phyloP scores from a whole-genome alignment of 2,888 invertebrate genomes.

The Acanthosepion esculentum region DNA sequence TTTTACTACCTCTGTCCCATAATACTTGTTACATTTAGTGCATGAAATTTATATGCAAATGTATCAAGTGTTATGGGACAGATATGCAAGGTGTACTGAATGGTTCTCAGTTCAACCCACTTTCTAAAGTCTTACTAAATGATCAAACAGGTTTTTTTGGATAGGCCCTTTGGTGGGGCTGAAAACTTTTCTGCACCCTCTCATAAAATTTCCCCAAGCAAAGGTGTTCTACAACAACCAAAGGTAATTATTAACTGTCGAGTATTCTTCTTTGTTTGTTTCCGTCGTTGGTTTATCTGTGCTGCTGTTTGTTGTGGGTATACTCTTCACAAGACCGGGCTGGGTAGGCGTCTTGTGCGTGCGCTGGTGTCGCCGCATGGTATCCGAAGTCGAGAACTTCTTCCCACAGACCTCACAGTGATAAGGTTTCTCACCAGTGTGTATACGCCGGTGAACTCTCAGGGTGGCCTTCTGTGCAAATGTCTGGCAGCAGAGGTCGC shows the following conservation, averaged over 20 bases:
- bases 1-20: too few relatives aligned
- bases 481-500: constrained; percentile 40
- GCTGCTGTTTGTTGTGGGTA: neutral
- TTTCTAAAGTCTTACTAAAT: too few relatives aligned
- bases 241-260: neutral
- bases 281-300: neutral
- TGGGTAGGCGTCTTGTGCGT: neutral
- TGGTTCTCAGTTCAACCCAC: too few relatives aligned
- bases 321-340: neutral
- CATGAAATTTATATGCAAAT: too few relatives aligned
- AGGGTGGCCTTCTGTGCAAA: neutral
- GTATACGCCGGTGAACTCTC: constrained; percentile 16
- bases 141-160: too few relatives aligned
- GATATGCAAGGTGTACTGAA: too few relatives aligned
- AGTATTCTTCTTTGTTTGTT: neutral
- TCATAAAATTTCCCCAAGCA: too few relatives aligned
- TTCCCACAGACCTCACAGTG: neutral
- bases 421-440: neutral
- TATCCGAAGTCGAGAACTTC: neutral
- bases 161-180: too few relatives aligned
- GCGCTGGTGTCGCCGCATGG: neutral
- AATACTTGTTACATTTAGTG: too few relatives aligned
- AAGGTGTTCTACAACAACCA: neutral
- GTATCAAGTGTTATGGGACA: too few relatives aligned
- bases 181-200: too few relatives aligned